Conservation (phyloP, 2,797 vertebrate genomes). For the Enteromius unitaeniatus region DNA sequence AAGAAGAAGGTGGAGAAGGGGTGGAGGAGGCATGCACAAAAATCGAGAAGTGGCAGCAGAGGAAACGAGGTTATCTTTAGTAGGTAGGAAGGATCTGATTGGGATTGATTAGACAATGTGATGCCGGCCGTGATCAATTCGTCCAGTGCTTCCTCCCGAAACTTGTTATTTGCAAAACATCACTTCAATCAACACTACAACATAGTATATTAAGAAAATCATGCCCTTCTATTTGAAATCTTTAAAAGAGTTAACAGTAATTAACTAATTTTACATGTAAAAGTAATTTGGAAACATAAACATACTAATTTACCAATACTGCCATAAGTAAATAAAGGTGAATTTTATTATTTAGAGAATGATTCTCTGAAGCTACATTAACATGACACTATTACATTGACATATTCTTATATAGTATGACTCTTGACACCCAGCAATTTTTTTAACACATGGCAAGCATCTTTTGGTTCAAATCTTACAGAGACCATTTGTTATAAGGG, state of each 20-base stretch:
- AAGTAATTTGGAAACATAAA: not conserved
- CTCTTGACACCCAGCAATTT: constrained; percentile 21
- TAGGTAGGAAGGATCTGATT: too few species aligned
- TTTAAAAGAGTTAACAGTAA: not conserved
- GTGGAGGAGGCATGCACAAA: too few species aligned
- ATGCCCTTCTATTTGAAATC: not conserved
- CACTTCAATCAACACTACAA: not conserved
- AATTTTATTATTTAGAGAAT: constrained; percentile 15
- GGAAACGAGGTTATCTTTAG: too few species aligned
- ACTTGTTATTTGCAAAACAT: too few species aligned
- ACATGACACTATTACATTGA: constrained; percentile 26
- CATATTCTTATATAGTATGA: constrained; percentile 33
- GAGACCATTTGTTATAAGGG: constrained; percentile 47
- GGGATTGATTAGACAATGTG: too few species aligned
- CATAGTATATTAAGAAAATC: not conserved
- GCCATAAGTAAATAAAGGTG: not conserved
- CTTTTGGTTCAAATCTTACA: constrained; percentile 42
- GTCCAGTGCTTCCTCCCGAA: too few species aligned
- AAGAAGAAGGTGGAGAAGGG: too few species aligned
- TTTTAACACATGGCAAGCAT: constrained; percentile 31
- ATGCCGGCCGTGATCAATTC: not conserved
- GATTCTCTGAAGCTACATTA: not conserved
- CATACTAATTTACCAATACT: not conserved
- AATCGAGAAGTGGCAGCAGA: too few species aligned
- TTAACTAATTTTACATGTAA: not conserved